Base-by-base conservation (phyloP, 2,797 vertebrate genomes). In the Pantherophis vulpinus region DNA sequence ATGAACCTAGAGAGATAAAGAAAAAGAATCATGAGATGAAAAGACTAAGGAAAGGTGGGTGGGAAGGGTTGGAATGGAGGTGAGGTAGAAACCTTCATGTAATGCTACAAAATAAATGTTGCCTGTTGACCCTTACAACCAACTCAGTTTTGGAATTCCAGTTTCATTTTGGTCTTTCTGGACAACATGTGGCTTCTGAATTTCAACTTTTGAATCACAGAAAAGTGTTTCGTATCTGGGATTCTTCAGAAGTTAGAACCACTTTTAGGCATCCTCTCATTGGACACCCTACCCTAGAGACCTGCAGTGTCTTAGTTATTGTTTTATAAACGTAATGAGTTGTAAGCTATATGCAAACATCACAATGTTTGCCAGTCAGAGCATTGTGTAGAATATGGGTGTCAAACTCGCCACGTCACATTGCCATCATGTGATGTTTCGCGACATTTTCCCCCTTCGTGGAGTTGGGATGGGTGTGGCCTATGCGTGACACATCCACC, bases 241-340 rank as follows among this genome's bases (percentile, higher is more conserved):
- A 94, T 56, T 95, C 9, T 60, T 90, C n/a, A 95, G 97, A 97
- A 94, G 94, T 96, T 96, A 95, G 94, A 94, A 91, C 47, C 95
- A 94, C 91, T 95, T 95, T 96, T 95, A 95, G 96, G 95, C 96
- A 93, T 95, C 87, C 93, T 91, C 58, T 47, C 91, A 91, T 89
- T 91, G 93, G 86, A 93, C 95, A 70, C 58, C 5, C 47, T 91
- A 93, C 96, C 90, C 88, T 60, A 70, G 91, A 95, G 89, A 96
- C 92, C 14, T 93, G 96, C 63, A 93, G 96, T 93, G 96, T 91
- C 37, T 94, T 97, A 83, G 86, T 97, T 96, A 95, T 92, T 93
- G 96, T 96, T 97, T 96, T 96, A 94, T 91, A 93, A 87, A 95
- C 90, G 88, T 0, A 13, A 89, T 93, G 55, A 47, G 90, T 88